Evolutionary conservation across 2,797 vertebrate genomes (phyloP), one percentile per base, ranked within the genome.

Genomic region (Anguilla megastoma): DNA sequence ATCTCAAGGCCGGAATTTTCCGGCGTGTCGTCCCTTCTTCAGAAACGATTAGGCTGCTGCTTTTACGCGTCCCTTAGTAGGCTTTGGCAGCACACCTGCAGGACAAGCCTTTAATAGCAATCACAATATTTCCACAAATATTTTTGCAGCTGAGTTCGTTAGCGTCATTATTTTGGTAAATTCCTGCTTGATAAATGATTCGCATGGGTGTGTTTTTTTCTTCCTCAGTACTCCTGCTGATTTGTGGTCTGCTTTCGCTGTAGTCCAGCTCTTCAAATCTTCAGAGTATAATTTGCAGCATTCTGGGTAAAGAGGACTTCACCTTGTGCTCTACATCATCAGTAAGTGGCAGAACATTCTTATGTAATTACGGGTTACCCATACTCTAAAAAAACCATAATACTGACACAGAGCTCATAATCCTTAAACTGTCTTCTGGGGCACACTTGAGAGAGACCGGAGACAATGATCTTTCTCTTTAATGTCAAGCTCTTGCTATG

Each of bases 381-480:
- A 56, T 60, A 2, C 4, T 74, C 24, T 12, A 54, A 88, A 18
- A 50, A 82, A 48, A 7, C 41, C 18, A 48, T 50, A 24, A 48
- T n/a, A 80, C 30, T 50, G 41, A 21, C 41, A 16, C 30, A 16
- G 50, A 48, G 45, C 8, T 45, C 41, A 82, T n/a, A 50, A n/a
- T n/a, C 87, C 71, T 83, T 48, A 30, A n/a, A 63, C 66, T 85
- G 76, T 83, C 89, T 79, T 85, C 85, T 21, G 54, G 48, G 3
- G 45, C 16, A 76, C 86, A 66, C 86, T 87, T 36, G 82, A 84
- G 76, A 27, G 85, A 84, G 80, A 66, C 86, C 89, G 85, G 84
- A 86, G 80, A 76, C 88, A 89, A 91, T 85, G 89, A 92, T 90
- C 76, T 69, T 84, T 86, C 88, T 50, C 87, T 86, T 86, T 82